Conservation (phyloP, 2,888 invertebrate species). For the Agrochola litura region DNA sequence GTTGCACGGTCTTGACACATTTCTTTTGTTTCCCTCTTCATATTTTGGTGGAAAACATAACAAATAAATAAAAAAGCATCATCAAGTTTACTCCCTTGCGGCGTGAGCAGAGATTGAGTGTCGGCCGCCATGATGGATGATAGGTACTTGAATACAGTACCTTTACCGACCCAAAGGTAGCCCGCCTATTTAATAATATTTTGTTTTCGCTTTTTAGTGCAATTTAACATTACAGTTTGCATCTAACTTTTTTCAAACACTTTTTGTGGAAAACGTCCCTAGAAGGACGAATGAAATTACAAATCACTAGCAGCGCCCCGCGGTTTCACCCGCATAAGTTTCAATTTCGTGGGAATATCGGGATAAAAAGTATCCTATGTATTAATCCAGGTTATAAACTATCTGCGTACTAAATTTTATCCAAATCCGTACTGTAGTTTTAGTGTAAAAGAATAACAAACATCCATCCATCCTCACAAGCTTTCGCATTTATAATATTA, state of each 20-base stretch:
- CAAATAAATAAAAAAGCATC: slow-evolving; percentile 53
- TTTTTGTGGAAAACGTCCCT: background rate
- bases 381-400: no score
- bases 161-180: slow-evolving; percentile 28
- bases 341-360: no score
- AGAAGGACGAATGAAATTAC: background rate
- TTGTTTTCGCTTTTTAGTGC: slow-evolving; percentile 16
- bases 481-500: no score
- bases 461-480: no score
- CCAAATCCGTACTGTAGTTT: no score
- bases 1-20: slow-evolving; percentile 14
- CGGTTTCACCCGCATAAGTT: no score
- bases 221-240: no score
- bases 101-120: slow-evolving; percentile 58
- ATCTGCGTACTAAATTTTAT: no score
- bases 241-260: no score
- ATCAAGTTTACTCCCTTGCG: slow-evolving; percentile 58
- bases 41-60: slow-evolving; percentile 45
- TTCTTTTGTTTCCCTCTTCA: slow-evolving; percentile 40
- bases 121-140: slow-evolving; percentile 52
- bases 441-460: no score
- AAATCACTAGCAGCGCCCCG: no score
- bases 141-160: slow-evolving; percentile 37
- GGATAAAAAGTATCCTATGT: no score
- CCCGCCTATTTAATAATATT: slow-evolving; percentile 10